These are phyloP conservation scores for Lymantria monacha DNA, from an alignment of 2,888 invertebrate genomes.

Conservation along the genomic window DNA sequence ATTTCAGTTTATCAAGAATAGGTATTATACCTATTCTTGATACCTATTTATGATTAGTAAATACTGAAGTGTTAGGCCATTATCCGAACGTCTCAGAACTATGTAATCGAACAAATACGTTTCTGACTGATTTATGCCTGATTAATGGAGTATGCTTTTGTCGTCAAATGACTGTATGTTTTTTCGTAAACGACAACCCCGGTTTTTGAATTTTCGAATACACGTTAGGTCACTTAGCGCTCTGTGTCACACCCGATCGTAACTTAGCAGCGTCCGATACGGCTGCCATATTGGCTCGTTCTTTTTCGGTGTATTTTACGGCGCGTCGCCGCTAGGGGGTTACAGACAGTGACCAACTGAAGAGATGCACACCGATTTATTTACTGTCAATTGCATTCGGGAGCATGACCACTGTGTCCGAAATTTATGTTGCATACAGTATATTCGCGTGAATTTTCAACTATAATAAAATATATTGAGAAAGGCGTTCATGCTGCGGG, in stretches of 20 bases:
- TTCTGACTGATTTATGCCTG: conserved; percentile 62
- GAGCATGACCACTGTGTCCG: conserved; percentile 66
- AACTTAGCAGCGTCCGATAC: conserved; percentile 72
- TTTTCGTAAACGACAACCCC: conserved; percentile 55
- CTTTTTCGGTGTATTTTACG: conserved; percentile 76
- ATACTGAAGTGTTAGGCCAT: no score
- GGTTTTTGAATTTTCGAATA: conserved; percentile 70
- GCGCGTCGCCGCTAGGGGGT: conserved; percentile 63
- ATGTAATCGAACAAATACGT: conserved; percentile 29
- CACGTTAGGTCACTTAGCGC: conserved; percentile 79
- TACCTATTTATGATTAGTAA: no score
- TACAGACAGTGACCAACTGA: conserved; percentile 54
- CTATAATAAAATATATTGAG: conserved; percentile 69
- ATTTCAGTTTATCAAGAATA: no score
- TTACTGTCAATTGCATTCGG: conserved; percentile 66
- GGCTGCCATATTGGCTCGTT: conserved; percentile 70
- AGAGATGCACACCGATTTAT: conserved; percentile 69
- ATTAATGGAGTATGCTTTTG: conserved; percentile 56
- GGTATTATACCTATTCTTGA: no score
- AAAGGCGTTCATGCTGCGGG: conserved; percentile 60
- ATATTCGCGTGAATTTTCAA: conserved; percentile 63
- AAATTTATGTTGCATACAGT: conserved; percentile 69
- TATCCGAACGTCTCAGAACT: no score
- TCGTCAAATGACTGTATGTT: conserved; percentile 50
- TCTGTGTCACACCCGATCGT: conserved; percentile 67